Percentiles rank a stretch among this genome's conserved stretches.
These are phyloP conservation scores for Todiramphus chloris DNA, from an alignment of 2,113 vertebrate species.

Conservation along the genomic window DNA sequence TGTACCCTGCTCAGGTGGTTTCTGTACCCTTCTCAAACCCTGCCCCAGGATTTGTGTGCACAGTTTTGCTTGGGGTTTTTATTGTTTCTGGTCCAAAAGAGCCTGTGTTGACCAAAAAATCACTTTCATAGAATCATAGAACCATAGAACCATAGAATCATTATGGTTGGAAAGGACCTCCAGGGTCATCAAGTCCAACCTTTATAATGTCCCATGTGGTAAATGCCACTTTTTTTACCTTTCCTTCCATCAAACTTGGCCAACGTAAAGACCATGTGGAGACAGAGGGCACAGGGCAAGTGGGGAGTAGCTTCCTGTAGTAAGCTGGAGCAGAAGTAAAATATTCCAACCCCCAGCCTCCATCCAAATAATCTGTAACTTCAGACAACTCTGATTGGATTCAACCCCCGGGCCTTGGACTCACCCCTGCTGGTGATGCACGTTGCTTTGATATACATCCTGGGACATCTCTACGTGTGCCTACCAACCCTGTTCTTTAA, in stretches of 20 bases:
- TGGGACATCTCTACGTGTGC: background rate
- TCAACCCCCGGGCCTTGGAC: background rate
- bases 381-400: accelerated
- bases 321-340: background rate
- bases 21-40: background rate
- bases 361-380: background rate
- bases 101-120: background rate
- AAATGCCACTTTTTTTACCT: background rate
- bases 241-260: background rate
- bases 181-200: no score
- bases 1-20: background rate
- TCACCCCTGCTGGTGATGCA: background rate
- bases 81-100: background rate
- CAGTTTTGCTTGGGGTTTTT: background rate
- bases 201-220: background rate
- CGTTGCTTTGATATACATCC: background rate
- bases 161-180: no score
- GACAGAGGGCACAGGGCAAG: background rate
- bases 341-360: background rate
- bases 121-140: no score
- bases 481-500: background rate
- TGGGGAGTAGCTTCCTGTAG: background rate
- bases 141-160: no score
- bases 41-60: background rate
- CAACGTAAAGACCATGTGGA: accelerated